Evolutionary conservation across 1,140 invertebrate species (phyloP), one percentile per base, ranked within the genome.

Genomic region (Magallana angulata): DNA sequence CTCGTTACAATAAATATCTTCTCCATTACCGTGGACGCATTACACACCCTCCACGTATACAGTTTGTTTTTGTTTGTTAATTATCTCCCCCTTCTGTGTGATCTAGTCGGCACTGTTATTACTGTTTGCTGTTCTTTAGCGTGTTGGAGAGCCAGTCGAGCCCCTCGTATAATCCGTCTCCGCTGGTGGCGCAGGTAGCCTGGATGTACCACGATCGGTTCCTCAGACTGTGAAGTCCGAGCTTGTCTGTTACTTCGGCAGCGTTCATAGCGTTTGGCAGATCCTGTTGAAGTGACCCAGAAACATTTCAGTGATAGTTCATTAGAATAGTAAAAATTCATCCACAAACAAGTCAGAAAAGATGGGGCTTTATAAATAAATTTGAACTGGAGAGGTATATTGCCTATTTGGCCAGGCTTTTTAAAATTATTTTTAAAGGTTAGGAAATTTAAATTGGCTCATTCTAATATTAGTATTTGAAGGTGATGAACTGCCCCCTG

Each of bases 201-300:
- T 99, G 98, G 94, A 99, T 99, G 95, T 99, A 99, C 98, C 98
- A 99, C 24, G 82, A 84, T 59, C 93, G 87, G 58, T 98, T 98
- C 89, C 98, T 96, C 90, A 99, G 95, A 86, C 95, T 82, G 81
- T 99, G 98, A 92, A 99, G 96, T 84, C 98, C 98, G 94, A 99
- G 96, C 96, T 99, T 99, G 94, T 99, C 98, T 89, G 98, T 99
- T 90, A 99, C 97, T 96, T 99, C 99, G 85, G 98, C 98, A 91
- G 98, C 98, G 95, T 97, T 98, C 98, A 99, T 99, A 91, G 99
- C 98, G 95, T 99, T 99, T 92, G 99, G 98, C 95, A 99, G 96
- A 97, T 99, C 98, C 97, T 99, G 88, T 62, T 1, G n/a, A 62
- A 62, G n/a, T 16, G 36, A 48, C 36, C 36, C 36, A 48, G 36